A percentile compares a stretch with the other conserved stretches of the same genome.
Conservation (phyloP, 2,888 invertebrate genomes). For the Aphidius colemani region DNA sequence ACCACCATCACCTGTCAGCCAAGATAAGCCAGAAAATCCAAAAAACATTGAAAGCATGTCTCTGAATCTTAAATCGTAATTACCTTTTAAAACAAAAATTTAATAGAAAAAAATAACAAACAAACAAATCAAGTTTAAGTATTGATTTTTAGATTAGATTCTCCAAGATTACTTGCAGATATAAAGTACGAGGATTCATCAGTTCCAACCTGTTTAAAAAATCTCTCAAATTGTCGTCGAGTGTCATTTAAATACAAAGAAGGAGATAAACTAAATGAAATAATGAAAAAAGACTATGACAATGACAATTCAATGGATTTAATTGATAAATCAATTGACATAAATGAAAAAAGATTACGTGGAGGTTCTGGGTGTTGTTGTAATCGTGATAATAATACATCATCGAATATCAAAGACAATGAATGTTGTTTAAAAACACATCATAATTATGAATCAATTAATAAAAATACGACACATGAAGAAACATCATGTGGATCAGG, state of each 20-base stretch:
- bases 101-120: too few relatives aligned
- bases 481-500: slow-evolving; percentile 34
- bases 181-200: background rate
- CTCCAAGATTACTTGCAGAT: too few relatives aligned
- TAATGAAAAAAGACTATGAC: background rate
- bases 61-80: too few relatives aligned
- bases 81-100: too few relatives aligned
- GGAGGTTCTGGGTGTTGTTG: slow-evolving; percentile 13
- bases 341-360: slow-evolving; percentile 7
- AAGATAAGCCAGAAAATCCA: too few relatives aligned
- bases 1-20: too few relatives aligned
- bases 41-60: too few relatives aligned
- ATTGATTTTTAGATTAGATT: too few relatives aligned
- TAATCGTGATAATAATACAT: background rate
- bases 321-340: background rate
- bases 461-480: too few relatives aligned
- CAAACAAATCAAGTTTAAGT: too few relatives aligned
- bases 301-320: too few relatives aligned
- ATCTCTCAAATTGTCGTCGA: background rate
- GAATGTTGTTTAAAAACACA: slow-evolving; percentile 5
- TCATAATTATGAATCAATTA: background rate
- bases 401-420: background rate
- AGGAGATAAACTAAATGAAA: background rate
- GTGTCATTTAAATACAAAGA: slow-evolving; percentile 1
- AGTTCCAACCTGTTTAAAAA: background rate